Base-by-base conservation (phyloP, 1,140 invertebrate genomes). In the Mya arenaria region DNA sequence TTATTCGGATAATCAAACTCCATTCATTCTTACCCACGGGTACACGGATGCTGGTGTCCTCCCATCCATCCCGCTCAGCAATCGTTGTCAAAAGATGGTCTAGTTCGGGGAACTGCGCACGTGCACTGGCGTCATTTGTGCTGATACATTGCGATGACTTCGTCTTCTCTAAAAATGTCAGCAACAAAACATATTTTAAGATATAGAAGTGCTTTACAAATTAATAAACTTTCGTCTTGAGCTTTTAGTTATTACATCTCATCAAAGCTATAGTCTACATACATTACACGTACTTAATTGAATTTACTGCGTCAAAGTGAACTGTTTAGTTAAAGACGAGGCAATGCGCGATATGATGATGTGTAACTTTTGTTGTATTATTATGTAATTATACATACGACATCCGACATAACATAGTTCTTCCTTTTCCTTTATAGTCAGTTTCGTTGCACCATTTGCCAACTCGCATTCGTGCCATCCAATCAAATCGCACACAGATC, bases 361-460 rank as follows among this genome's bases (percentile, higher is more conserved):
- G n/a, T n/a, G n/a, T n/a, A n/a, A n/a, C n/a, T n/a, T n/a, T n/a
- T n/a, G n/a, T n/a, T n/a, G n/a, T n/a, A n/a, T n/a, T n/a, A n/a
- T n/a, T n/a, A n/a, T 13, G 10, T 13, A n/a, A 48, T 48, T 28
- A 0, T 32, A 72, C 69, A 56, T 72, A 72, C 69, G 41, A 72
- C 69, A 72, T 0, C 48, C 69, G 34, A 72, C 30, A 58, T 72
- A 72, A 37, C 69, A 72, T 10, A 72, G 52, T n/a, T 55, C 28
- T 17, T 72, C 48, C 39, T 56, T 72, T 19, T 56, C 52, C 2
- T 72, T 1, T 19, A 72, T 34, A 0, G 48, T 56, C 1, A 55
- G 28, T 23, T 72, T 56, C 0, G 56, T 32, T n/a, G 34, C 25
- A 37, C 39, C 44, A 72, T 36, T 58, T 1, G 69, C 36, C 10